phyloP scores from a whole-genome alignment of 92 coral and sea anemone genomes.

The Palythoa grandis region DNA sequence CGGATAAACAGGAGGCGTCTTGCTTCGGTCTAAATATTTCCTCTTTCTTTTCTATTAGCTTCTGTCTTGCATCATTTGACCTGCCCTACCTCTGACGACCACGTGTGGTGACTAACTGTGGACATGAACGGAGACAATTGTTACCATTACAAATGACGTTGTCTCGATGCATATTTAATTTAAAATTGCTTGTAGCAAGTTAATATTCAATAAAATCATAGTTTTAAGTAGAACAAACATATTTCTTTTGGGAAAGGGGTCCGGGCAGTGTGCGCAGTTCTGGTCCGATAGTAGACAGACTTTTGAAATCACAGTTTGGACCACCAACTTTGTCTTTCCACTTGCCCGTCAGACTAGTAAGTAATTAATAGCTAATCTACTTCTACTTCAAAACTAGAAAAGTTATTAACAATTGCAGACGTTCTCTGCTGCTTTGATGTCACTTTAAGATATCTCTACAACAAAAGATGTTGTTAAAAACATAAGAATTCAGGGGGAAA shows the following conservation, averaged over 20 bases:
- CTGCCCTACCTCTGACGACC: constrained; percentile 30
- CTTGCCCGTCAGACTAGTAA: too few species aligned
- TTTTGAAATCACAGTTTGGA: too few species aligned
- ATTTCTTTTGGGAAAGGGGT: background rate
- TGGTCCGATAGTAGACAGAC: too few species aligned
- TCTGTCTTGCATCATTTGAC: constrained; percentile 38
- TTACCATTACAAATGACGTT: background rate
- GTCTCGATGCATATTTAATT: background rate
- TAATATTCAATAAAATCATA: background rate
- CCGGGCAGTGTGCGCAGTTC: too few species aligned
- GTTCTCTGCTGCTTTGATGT: too few species aligned
- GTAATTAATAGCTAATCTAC: too few species aligned
- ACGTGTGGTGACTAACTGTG: background rate
- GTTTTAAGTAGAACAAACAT: background rate
- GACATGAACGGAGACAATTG: background rate
- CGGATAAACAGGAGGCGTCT: background rate
- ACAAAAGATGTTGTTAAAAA: too few species aligned
- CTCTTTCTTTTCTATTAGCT: background rate
- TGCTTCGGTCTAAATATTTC: background rate
- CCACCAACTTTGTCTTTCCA: too few species aligned
- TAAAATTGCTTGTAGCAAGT: background rate
- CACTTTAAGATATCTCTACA: too few species aligned
- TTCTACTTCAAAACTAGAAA: too few species aligned
- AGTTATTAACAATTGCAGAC: too few species aligned
- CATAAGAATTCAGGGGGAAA: too few species aligned